Evolutionary conservation across 2,888 invertebrate species (phyloP), one percentile per base, ranked within the genome.

Genomic region (Lepetodrilus schrolli): DNA sequence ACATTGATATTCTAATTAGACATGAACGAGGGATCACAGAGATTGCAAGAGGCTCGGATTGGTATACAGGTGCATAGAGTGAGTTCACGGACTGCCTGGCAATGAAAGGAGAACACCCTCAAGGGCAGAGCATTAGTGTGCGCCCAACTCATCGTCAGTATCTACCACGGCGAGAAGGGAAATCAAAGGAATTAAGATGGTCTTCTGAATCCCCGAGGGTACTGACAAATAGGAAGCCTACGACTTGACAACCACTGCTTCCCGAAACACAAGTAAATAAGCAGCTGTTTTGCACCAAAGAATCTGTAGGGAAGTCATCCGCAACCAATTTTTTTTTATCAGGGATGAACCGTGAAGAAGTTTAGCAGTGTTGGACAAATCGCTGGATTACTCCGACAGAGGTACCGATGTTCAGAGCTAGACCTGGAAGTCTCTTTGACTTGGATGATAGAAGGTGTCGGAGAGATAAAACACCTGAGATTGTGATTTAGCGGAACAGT

Each of bases 241-340:
- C 43, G n/a, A 43, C 13, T n/a, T 43, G 43, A n/a, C 43, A 43
- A 43, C 43, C 43, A 43, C 43, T 43, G 43, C 43, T 17, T 43
- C 43, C 7, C 4, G 4, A 26, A 30, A 58, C 58, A 17, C 5
- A 30, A 58, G 13, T 58, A 10, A 23, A 30, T 13, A 30, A 58
- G 26, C 58, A 58, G 26, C 58, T 58, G 58, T 30, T 58, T 58
- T 34, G 17, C 34, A 30, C n/a, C n/a, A 34, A 17, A 23, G 30
- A 26, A 58, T 58, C 58, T 34, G 7, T 17, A 58, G 58, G 58
- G 58, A 58, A 58, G 34, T 58, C 58, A 30, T 34, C 58, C 43
- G 8, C 43, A 23, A 58, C 58, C 26, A 30, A 48, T 21, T 20
- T 58, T 26, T 58, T 58, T 58, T 30, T 34, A 58, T 58, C 58